Conservation (phyloP, 2,888 invertebrate genomes). For the Andrena fulva region DNA sequence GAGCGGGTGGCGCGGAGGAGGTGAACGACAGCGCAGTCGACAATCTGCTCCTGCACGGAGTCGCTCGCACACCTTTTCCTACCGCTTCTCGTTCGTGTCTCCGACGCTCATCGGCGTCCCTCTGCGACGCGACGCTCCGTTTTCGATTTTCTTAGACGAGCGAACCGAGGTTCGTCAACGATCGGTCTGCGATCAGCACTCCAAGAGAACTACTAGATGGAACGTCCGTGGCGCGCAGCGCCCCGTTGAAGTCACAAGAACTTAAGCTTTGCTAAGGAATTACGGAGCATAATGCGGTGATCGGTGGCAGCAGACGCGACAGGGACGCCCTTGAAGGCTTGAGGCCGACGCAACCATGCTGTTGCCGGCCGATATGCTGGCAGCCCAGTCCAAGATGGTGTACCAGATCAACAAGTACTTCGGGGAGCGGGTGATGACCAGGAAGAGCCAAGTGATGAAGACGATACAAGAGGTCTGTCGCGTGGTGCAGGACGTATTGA, state of each 20-base stretch:
- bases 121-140: constrained; percentile 14
- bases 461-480: constrained; percentile 95
- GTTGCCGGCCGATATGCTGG: constrained; percentile 97
- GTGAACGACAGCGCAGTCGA: constrained; percentile 79
- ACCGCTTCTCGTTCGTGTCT: constrained; percentile 71
- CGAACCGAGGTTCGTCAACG: not conserved
- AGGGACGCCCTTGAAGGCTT: constrained; percentile 46
- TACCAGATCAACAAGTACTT: constrained; percentile 98
- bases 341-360: constrained; percentile 87
- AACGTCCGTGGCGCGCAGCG: not conserved
- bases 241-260: not conserved
- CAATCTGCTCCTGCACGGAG: constrained; percentile 79
- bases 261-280: not conserved
- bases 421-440: constrained; percentile 94
- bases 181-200: not conserved
- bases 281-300: constrained; percentile 56
- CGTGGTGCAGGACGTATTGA: constrained; percentile 96
- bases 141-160: not conserved
- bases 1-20: constrained; percentile 72
- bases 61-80: constrained; percentile 72
- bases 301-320: constrained; percentile 11
- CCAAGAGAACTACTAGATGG: constrained; percentile 12
- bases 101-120: constrained; percentile 51
- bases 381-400: constrained; percentile 96
- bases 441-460: constrained; percentile 94